phyloP scores from a whole-genome alignment of 64 coral and sea anemone genomes.

The Actinia equina region DNA sequence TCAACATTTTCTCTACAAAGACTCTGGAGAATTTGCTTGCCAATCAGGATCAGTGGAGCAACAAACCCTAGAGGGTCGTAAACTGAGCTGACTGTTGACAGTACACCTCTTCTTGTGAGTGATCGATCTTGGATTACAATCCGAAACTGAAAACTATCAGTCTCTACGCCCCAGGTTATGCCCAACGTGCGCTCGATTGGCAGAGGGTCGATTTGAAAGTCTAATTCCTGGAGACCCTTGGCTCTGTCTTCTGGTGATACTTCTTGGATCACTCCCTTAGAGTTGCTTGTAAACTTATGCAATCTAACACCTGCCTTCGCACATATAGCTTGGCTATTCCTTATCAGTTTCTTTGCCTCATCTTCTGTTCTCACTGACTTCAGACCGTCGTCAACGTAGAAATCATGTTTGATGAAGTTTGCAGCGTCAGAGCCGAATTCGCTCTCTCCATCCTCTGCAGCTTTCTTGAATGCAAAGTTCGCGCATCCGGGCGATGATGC shows the following conservation, averaged over 20 bases:
- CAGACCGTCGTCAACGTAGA: no score
- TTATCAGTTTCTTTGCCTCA: not conserved
- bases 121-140: not conserved
- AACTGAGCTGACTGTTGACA: not conserved
- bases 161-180: not conserved
- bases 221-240: not conserved
- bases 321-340: not conserved
- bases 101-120: not conserved
- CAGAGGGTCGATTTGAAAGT: not conserved
- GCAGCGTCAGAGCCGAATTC: no score
- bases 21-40: constrained; percentile 1
- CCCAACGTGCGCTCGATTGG: not conserved
- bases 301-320: constrained; percentile 6
- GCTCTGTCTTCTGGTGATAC: constrained; percentile 5
- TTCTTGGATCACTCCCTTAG: not conserved
- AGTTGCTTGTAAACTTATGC: constrained; percentile 27
- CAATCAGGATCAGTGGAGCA: not conserved
- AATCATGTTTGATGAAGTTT: no score
- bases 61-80: constrained; percentile 31
- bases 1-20: not conserved
- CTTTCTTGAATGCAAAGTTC: no score
- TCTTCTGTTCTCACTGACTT: not conserved
- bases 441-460: no score
- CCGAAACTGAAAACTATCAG: constrained; percentile 2
- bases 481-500: no score